A percentile compares a stretch with the other conserved stretches of the same genome.
These are phyloP conservation scores for Nerophis ophidion DNA, from an alignment of 2,113 vertebrate species.

Conservation along the genomic window DNA sequence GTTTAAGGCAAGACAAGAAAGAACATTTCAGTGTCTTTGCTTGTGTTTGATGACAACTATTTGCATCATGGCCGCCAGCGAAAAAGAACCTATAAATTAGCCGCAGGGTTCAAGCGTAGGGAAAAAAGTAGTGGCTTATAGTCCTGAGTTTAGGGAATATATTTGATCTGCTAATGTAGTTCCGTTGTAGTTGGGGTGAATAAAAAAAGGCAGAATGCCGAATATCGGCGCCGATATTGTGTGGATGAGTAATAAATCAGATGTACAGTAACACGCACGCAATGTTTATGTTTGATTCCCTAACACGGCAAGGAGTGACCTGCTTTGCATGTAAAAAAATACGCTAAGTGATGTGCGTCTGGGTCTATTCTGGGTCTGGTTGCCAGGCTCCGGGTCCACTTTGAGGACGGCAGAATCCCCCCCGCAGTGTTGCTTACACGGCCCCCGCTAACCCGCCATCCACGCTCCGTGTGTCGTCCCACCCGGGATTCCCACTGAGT, in stretches of 20 bases:
- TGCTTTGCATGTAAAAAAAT: constrained; percentile 61
- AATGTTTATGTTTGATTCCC: constrained; percentile 41
- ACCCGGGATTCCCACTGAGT: constrained; percentile 37
- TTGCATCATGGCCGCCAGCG: too few species aligned
- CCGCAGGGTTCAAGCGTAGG: too few species aligned
- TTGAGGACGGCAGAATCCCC: constrained; percentile 51
- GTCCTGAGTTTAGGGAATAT: neutral
- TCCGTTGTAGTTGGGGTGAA: too few species aligned
- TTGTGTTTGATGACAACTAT: too few species aligned
- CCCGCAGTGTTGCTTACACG: constrained; percentile 24
- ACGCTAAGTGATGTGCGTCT: constrained; percentile 13
- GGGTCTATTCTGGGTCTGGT: constrained; percentile 43
- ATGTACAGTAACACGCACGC: constrained; percentile 6
- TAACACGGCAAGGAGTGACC: constrained; percentile 47
- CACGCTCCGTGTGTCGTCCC: constrained; percentile 43
- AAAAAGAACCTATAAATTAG: too few species aligned
- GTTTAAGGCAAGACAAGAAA: too few species aligned
- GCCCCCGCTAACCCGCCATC: constrained; percentile 43
- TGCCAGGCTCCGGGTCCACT: constrained; percentile 44
- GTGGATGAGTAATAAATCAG: too few species aligned
- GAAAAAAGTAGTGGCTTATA: too few species aligned
- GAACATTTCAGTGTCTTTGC: too few species aligned
- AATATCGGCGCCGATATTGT: too few species aligned
- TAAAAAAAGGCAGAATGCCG: too few species aligned
- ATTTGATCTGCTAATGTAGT: neutral